Conservation (phyloP, 2,888 invertebrate species). For the Ormyrus nitidulus region DNA sequence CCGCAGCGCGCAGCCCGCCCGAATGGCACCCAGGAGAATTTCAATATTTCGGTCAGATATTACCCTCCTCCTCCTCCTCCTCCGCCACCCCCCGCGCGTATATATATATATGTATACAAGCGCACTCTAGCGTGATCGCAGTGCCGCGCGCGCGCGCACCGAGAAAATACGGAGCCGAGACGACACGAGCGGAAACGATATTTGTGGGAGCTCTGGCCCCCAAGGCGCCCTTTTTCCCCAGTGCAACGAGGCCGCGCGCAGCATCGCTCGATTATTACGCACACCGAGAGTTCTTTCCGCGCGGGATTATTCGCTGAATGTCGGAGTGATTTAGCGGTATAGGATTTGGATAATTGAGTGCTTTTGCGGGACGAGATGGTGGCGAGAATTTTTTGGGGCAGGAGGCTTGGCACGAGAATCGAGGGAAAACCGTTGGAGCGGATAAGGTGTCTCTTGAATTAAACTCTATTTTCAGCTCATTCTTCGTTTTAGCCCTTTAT, state of each 20-base stretch:
- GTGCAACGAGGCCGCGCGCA: neutral
- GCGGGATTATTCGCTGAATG: neutral
- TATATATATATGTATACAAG: no score
- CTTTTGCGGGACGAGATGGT: no score
- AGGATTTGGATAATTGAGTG: no score
- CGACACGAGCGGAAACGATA: conserved; percentile 2
- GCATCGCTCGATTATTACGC: no score
- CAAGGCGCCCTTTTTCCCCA: conserved; percentile 46
- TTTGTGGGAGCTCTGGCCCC: conserved; percentile 23
- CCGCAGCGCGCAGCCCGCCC: conserved; percentile 15
- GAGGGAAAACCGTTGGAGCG: no score
- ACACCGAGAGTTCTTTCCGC: neutral
- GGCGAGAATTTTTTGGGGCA: no score
- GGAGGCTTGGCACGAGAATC: no score
- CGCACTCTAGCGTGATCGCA: no score
- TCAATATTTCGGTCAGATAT: conserved; percentile 64
- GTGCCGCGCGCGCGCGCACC: neutral
- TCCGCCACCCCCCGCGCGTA: no score
- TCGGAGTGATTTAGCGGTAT: neutral
- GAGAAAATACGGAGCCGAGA: conserved; percentile 15
- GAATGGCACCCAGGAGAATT: conserved; percentile 56
- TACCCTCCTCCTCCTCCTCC: conserved; percentile 1
- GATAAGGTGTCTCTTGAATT: no score
- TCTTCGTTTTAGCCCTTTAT: no score
- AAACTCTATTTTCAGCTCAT: no score